Evolutionary conservation across 2,888 invertebrate species (phyloP).

Genomic region (Petrolisthes manimaculis): DNA sequence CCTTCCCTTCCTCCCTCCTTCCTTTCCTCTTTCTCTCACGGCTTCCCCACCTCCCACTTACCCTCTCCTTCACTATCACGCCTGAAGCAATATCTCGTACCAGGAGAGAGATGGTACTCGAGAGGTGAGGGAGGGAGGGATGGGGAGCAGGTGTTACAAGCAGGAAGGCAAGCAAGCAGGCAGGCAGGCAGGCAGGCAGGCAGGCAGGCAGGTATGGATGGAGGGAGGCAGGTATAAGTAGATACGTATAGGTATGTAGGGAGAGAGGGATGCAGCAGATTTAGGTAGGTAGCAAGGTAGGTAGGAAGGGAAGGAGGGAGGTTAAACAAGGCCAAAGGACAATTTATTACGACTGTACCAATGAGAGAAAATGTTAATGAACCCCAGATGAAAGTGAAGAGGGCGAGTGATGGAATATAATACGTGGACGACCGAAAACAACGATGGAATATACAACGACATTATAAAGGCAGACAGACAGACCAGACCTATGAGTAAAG

Average conservation of each 20-base stretch:
- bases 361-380: no score
- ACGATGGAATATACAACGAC: no score
- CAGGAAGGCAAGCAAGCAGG: background rate
- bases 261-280: background rate
- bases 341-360: no score
- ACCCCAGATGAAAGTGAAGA: no score
- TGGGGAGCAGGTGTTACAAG: background rate
- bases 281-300: background rate
- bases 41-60: background rate
- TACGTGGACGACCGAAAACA: no score
- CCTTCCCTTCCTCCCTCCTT: background rate
- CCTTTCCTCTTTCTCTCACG: background rate
- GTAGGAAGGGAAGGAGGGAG: background rate
- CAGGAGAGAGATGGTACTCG: slow-evolving; percentile 9
- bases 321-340: background rate
- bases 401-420: no score
- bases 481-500: no score
- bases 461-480: no score
- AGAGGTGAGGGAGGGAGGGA: background rate
- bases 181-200: background rate
- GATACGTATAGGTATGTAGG: background rate
- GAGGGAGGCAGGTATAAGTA: background rate
- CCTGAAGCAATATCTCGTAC: slow-evolving; percentile 3
- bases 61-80: background rate
- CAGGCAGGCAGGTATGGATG: background rate